Base-by-base conservation (phyloP, 2,797 vertebrate genomes). In the Sebastes trivittatus region DNA sequence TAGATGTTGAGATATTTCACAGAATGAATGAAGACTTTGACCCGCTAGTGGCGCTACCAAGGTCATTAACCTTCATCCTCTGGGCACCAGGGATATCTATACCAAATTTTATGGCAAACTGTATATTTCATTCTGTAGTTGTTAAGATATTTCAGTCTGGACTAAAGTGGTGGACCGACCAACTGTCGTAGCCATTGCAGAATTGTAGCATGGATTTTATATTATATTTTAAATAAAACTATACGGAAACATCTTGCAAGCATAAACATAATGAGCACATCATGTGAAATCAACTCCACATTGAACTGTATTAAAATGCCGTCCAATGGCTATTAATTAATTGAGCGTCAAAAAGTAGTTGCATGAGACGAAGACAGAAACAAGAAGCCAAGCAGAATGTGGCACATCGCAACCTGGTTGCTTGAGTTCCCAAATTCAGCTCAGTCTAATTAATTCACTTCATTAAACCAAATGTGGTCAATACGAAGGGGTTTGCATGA, bases 381-480 rank as follows among this genome's bases (percentile, higher is more conserved):
- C 73, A 65, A 70, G 68, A 81, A 83, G 82, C 29, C 27, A 27
- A 83, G 70, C 58, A 73, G 72, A 79, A 62, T 62, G 66, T 56
- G 64, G 75, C 78, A 85, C 69, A 32, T 36, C 2, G 25, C 68
- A 66, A 78, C 83, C 72, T 75, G 81, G 77, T 75, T 68, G 75
- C 81, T 77, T 65, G 60, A 83, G 59, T 84, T 85, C 72, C 76
- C 81, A 23, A 81, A 92, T 89, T 83, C 58, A 86, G 76, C 80
- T 78, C 68, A 22, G 54, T 89, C 85, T 85, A 78, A 91, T 92
- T 84, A 89, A 93, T 92, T 92, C 84, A 89, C 83, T 86, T 84
- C 87, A 91, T 92, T 92, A 87, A 93, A 89, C 87, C 80, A 91
- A 92, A 89, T 69, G 79, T 87, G 85, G 77, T 89, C 84, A 75